Evolutionary conservation across 2,113 vertebrate genomes (phyloP).

Genomic region (Prunella himalayana): DNA sequence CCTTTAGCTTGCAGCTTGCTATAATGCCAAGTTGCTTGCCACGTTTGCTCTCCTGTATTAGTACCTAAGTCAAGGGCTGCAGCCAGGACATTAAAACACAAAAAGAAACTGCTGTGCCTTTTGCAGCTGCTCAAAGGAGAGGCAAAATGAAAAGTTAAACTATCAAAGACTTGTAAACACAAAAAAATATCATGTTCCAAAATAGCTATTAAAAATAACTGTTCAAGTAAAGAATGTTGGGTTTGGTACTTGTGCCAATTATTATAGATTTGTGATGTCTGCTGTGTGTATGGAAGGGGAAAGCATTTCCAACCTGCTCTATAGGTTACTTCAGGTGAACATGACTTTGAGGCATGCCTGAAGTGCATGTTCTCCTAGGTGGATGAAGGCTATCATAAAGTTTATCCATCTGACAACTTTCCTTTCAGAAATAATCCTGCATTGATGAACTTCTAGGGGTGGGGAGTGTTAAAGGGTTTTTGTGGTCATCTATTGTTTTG

Average conservation of each 20-base stretch:
- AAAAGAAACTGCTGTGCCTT: not conserved
- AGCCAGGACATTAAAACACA: not conserved
- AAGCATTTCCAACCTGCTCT: not conserved
- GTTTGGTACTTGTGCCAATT: not conserved
- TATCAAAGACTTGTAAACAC: not conserved
- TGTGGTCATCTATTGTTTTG: not conserved
- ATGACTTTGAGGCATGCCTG: not conserved
- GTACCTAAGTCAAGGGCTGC: not conserved
- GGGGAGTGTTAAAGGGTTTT: rapidly evolving
- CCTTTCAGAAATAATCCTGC: not conserved
- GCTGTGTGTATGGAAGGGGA: rapidly evolving
- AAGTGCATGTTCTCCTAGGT: not conserved
- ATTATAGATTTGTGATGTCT: not conserved
- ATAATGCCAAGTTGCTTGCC: not conserved
- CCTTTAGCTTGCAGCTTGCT: not conserved
- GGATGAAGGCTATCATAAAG: not conserved
- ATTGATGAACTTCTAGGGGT: not conserved
- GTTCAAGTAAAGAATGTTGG: not conserved
- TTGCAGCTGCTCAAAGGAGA: not conserved
- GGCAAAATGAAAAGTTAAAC: not conserved
- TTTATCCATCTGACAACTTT: not conserved
- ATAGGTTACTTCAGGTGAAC: not conserved
- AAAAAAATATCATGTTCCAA: not conserved
- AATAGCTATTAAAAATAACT: not conserved
- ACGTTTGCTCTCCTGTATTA: not conserved